Evolutionary conservation across 2,797 vertebrate species (phyloP).

Genomic region (Sebastes trivittatus): DNA sequence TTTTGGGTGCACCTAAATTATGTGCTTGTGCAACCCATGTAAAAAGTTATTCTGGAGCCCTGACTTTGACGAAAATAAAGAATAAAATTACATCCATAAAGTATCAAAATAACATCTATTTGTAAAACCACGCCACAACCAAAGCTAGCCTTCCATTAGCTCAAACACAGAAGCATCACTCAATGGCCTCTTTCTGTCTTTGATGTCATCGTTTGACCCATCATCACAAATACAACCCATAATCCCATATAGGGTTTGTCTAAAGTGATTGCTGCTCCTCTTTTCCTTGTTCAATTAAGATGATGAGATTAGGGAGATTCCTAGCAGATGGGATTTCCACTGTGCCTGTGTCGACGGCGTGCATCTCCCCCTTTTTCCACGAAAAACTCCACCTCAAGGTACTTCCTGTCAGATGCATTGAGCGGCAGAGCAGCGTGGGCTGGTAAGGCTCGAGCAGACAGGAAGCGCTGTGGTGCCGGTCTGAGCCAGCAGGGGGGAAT

Average conservation of each 20-base stretch:
- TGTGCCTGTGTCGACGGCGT: conserved; percentile 29
- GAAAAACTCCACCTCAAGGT: conserved; percentile 31
- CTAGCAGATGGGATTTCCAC: conserved; percentile 78
- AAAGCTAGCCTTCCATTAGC: background rate
- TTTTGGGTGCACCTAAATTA: too few species aligned
- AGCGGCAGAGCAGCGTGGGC: conserved; percentile 45
- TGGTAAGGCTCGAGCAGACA: conserved; percentile 32
- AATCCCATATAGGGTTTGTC: conserved; percentile 61
- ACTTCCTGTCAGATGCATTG: conserved; percentile 60
- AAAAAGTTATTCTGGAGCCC: too few species aligned
- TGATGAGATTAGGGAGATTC: conserved; percentile 81
- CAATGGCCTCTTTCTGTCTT: conserved; percentile 22
- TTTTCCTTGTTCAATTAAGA: conserved; percentile 73
- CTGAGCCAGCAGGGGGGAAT: conserved; percentile 53
- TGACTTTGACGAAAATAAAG: background rate
- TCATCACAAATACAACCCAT: conserved; percentile 69
- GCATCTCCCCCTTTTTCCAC: conserved; percentile 11
- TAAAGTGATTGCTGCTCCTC: conserved; percentile 73
- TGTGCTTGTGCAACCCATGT: rapidly evolving
- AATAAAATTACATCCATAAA: background rate
- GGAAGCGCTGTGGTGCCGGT: conserved; percentile 64
- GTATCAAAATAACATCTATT: background rate
- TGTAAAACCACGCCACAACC: background rate
- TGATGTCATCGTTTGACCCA: conserved; percentile 73
- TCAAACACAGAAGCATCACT: conserved; percentile 4